phyloP scores from a whole-genome alignment of 2,888 invertebrate genomes.

The Andrena camellia region DNA sequence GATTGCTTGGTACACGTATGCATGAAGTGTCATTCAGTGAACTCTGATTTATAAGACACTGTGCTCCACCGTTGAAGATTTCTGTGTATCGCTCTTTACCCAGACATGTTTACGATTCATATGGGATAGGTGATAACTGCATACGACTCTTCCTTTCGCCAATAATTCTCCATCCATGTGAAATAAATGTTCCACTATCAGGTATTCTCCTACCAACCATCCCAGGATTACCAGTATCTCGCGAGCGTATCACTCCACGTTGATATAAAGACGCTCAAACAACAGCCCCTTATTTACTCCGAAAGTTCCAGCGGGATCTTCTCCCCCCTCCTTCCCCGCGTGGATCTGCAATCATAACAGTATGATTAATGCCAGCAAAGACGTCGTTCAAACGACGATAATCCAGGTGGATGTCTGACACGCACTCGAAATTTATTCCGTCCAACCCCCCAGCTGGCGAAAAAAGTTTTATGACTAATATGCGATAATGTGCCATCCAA shows the following conservation, averaged over 20 bases:
- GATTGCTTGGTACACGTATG: too few relatives aligned
- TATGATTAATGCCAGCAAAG: constrained; percentile 56
- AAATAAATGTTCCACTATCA: not conserved
- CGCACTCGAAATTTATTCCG: constrained; percentile 74
- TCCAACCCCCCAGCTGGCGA: constrained; percentile 25
- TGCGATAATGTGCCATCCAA: constrained; percentile 80
- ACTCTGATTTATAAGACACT: too few relatives aligned
- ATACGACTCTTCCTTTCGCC: not conserved
- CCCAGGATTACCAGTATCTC: not conserved
- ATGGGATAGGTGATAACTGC: not conserved
- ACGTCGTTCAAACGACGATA: constrained; percentile 58
- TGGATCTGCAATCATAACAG: constrained; percentile 9
- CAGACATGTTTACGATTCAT: not conserved
- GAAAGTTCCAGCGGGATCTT: not conserved
- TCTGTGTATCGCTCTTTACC: not conserved
- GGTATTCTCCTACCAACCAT: too few relatives aligned
- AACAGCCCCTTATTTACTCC: not conserved
- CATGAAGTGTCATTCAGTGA: too few relatives aligned
- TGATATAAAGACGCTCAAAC: not conserved
- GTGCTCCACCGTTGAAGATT: too few relatives aligned
- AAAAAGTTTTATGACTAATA: constrained; percentile 81
- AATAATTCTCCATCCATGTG: not conserved
- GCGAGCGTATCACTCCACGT: not conserved
- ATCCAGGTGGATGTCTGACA: constrained; percentile 73
- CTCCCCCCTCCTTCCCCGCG: not conserved